phyloP scores from a whole-genome alignment of 2,888 invertebrate genomes.

The Lycia hirtaria region DNA sequence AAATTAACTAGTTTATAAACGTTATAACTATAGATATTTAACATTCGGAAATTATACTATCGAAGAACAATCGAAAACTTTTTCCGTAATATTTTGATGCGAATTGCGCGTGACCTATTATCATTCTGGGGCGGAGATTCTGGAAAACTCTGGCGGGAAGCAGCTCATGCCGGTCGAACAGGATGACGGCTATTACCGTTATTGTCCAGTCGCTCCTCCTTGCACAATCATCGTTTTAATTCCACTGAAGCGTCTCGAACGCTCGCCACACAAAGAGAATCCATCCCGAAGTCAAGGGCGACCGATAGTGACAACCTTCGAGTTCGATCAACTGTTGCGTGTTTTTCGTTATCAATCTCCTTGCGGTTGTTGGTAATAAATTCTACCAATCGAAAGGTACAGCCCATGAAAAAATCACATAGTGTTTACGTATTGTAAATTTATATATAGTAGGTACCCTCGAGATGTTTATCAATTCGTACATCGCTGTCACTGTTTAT shows the following conservation, averaged over 20 bases:
- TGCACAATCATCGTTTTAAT: conserved; percentile 57
- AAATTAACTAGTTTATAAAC: no score
- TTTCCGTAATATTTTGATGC: conserved; percentile 28
- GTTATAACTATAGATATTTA: no score
- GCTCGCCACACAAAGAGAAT: conserved; percentile 17
- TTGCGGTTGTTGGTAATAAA: not conserved
- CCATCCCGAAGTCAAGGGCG: conserved; percentile 34
- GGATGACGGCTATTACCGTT: conserved; percentile 73
- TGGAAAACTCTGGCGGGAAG: conserved; percentile 79
- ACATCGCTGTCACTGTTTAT: conserved; percentile 41
- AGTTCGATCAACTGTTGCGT: conserved; percentile 8
- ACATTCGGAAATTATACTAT: not conserved
- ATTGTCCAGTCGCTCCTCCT: conserved; percentile 61
- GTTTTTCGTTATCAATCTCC: conserved; percentile 4
- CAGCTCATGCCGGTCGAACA: conserved; percentile 58
- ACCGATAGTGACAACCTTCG: conserved; percentile 13
- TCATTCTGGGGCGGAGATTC: conserved; percentile 55
- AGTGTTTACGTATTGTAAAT: no score
- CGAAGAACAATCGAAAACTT: not conserved
- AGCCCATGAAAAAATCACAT: not conserved
- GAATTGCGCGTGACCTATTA: conserved; percentile 34
- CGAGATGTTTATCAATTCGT: conserved; percentile 44
- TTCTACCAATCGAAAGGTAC: not conserved
- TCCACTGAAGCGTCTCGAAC: conserved; percentile 41
- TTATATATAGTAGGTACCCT: no score